phyloP scores from a whole-genome alignment of 2,797 vertebrate species.

The Chaetodon trifasciatus region DNA sequence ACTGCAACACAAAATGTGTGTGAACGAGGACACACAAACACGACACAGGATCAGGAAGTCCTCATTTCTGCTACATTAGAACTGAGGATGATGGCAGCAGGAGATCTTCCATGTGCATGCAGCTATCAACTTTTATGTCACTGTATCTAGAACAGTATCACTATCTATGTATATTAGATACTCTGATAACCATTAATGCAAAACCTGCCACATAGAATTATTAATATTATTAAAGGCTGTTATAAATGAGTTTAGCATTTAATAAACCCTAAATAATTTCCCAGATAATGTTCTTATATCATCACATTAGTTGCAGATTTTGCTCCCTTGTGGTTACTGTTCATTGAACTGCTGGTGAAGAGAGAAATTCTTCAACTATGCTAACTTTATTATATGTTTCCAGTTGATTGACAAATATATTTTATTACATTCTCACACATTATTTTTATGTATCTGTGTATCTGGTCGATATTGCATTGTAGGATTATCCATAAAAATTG shows the following conservation, averaged over 20 bases:
- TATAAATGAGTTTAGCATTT: neutral
- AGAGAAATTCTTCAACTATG: neutral
- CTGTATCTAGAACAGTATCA: neutral
- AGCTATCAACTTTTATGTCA: neutral
- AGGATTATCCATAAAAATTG: neutral
- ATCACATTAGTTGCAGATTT: neutral
- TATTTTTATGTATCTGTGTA: neutral
- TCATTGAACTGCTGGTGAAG: neutral
- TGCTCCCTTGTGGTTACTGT: neutral
- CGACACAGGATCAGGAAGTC: neutral
- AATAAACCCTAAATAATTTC: neutral
- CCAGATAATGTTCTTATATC: neutral
- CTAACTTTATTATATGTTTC: neutral
- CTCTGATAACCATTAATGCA: neutral
- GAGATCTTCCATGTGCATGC: neutral
- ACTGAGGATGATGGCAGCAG: neutral
- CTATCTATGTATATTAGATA: neutral
- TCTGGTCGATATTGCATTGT: conserved; percentile 3
- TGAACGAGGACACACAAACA: neutral
- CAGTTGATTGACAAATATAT: neutral
- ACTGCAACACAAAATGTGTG: neutral
- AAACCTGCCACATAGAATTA: neutral
- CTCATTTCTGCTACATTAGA: neutral
- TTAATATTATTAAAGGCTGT: neutral
- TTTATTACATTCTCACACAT: neutral